These are phyloP conservation scores for Papilio helenus DNA, from an alignment of 1,140 invertebrate species.

Conservation along the genomic window DNA sequence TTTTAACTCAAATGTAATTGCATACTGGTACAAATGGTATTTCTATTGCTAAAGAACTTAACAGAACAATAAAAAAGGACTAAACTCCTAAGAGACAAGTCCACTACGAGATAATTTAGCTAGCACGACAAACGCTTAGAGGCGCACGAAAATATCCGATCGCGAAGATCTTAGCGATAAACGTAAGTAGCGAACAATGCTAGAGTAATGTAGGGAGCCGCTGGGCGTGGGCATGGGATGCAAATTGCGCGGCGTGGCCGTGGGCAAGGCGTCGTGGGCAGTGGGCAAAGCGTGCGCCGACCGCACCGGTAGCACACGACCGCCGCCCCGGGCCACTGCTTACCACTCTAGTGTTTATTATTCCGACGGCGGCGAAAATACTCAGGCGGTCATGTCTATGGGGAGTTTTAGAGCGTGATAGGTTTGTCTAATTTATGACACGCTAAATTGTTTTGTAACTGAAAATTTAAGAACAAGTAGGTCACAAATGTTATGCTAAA, in stretches of 20 bases:
- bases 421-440: slow-evolving; percentile 21
- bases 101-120: slow-evolving; percentile 21
- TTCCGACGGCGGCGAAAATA: slow-evolving; percentile 56
- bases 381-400: slow-evolving; percentile 44
- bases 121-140: slow-evolving; percentile 29
- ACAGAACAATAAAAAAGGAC: slow-evolving; percentile 12
- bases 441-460: slow-evolving; percentile 1
- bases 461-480: not conserved
- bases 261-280: slow-evolving; percentile 70
- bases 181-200: slow-evolving; percentile 50
- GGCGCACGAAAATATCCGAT: slow-evolving; percentile 45
- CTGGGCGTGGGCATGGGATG: slow-evolving; percentile 65
- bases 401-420: slow-evolving; percentile 31
- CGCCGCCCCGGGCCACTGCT: slow-evolving; percentile 44
- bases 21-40: too few species aligned
- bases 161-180: slow-evolving; percentile 44
- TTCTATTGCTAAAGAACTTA: not conserved
- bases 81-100: not conserved
- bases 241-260: slow-evolving; percentile 66
- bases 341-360: slow-evolving; percentile 50
- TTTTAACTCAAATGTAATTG: too few species aligned
- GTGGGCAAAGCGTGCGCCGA: slow-evolving; percentile 73
- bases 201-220: slow-evolving; percentile 57
- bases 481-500: not conserved
- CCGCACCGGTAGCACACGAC: slow-evolving; percentile 73